phyloP scores from a whole-genome alignment of 2,888 invertebrate genomes.

The Leptinotarsa tumamoca region DNA sequence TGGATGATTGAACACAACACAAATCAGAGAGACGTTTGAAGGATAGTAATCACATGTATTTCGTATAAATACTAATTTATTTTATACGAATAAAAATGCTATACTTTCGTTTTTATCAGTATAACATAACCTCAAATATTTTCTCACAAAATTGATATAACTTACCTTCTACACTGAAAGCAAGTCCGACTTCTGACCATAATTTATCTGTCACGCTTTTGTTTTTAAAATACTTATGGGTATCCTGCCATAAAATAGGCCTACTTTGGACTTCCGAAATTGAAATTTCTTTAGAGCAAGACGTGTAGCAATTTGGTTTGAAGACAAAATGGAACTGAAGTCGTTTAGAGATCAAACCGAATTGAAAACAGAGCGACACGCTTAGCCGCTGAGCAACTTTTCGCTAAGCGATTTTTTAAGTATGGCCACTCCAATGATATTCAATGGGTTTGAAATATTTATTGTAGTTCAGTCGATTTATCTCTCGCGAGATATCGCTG shows the following conservation, averaged over 20 bases:
- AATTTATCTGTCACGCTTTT: constrained; percentile 44
- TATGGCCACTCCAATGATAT: not conserved
- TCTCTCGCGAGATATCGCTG: constrained; percentile 14
- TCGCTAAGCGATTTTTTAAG: constrained; percentile 7
- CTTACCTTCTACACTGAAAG: no score
- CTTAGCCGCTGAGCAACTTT: no score
- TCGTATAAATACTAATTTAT: no score
- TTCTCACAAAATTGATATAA: no score
- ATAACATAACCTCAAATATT: no score
- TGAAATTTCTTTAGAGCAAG: not conserved
- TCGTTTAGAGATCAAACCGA: constrained; percentile 17
- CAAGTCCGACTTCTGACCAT: no score
- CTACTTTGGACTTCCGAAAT: constrained; percentile 29
- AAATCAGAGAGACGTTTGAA: no score
- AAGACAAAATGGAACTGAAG: not conserved
- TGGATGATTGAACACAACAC: no score
- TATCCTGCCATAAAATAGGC: constrained; percentile 26
- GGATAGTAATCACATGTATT: no score
- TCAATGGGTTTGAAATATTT: constrained; percentile 20
- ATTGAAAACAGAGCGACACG: not conserved
- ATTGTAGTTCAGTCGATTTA: constrained; percentile 19
- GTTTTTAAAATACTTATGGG: constrained; percentile 48
- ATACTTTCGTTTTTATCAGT: no score
- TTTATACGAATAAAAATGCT: no score
- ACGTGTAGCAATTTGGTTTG: constrained; percentile 13